Evolutionary conservation across 2,888 invertebrate species (phyloP).

Genomic region (Morinoia aosen): DNA sequence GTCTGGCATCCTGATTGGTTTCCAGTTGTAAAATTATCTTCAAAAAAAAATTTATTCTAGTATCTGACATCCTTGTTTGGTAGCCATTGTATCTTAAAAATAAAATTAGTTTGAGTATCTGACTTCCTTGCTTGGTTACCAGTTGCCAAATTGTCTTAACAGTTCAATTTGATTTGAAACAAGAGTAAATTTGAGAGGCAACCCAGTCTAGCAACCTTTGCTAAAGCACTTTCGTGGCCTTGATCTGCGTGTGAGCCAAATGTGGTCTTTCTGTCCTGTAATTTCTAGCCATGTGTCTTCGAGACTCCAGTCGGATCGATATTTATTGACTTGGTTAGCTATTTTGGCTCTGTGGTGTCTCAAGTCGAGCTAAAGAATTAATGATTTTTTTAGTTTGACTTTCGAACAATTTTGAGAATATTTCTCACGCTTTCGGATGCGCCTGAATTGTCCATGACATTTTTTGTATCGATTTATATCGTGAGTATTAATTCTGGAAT

Average conservation of each 20-base stretch:
- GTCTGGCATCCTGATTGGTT: too few species aligned
- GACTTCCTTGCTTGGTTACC: too few species aligned
- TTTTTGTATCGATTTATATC: background rate
- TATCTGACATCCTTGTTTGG: too few species aligned
- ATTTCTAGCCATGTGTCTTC: background rate
- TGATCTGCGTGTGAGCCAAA: background rate
- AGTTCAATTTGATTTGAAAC: too few species aligned
- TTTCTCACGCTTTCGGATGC: background rate
- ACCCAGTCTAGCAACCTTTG: background rate
- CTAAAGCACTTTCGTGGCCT: background rate
- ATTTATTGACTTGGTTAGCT: background rate
- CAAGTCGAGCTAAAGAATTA: background rate
- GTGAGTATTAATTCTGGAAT: background rate
- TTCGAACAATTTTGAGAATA: background rate
- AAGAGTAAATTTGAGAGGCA: too few species aligned
- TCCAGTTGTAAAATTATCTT: too few species aligned
- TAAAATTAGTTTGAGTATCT: too few species aligned
- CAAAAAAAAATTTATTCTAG: too few species aligned
- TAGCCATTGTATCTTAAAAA: too few species aligned
- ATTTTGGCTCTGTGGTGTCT: background rate
- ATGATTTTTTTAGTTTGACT: background rate
- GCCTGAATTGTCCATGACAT: background rate
- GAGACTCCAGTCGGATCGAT: background rate
- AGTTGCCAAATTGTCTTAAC: too few species aligned
- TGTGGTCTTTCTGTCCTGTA: background rate